Evolutionary conservation across 2,797 vertebrate species (phyloP), one percentile per base, ranked within the genome.

Genomic region (Lycodopsis pacificus): DNA sequence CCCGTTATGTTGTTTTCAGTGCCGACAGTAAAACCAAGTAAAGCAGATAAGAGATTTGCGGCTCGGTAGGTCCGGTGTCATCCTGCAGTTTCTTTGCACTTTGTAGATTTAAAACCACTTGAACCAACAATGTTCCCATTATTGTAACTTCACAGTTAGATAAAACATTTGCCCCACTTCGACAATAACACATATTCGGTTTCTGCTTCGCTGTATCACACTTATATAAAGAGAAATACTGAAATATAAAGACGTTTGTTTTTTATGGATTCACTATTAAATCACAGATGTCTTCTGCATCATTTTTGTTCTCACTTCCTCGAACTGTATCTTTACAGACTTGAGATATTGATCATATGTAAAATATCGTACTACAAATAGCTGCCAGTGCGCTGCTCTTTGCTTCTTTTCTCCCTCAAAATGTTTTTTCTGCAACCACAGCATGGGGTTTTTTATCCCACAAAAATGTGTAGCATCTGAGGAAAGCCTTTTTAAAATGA

Each of bases 51-150:
- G 67, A 86, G 44, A 58, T 74, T 49, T 85, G 63, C 10, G 67
- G 73, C 82, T 38, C 40, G 2, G 73, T 73, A 51, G 62, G 82
- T 79, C 71, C 30, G 15, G 48, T 71, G 71, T 75, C 65, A 72
- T 71, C 51, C 68, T 4, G 1, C 40, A 65, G 30, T 82, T 86
- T 84, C 73, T 81, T 71, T 81, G 75, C 48, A 5, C 74, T 84
- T 79, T 56, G 42, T 48, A 77, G 71, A 83, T 76, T 85, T 86
- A 82, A 82, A 81, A 65, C 32, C 80, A 80, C 80, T 87, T 77
- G 69, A 88, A 77, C 82, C 27, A 34, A 13, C 44, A 58, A 73
- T 56, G 65, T 75, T 68, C 36, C 27, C 38, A 25, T 5, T 71
- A 59, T 81, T 81, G 67, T 40, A 66, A 49, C 65, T 76, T 83